A percentile compares a stretch with the other conserved stretches of the same genome.
These are phyloP conservation scores for Chrysocyon brachyurus DNA, from an alignment of 2,797 vertebrate species.

Conservation along the genomic window DNA sequence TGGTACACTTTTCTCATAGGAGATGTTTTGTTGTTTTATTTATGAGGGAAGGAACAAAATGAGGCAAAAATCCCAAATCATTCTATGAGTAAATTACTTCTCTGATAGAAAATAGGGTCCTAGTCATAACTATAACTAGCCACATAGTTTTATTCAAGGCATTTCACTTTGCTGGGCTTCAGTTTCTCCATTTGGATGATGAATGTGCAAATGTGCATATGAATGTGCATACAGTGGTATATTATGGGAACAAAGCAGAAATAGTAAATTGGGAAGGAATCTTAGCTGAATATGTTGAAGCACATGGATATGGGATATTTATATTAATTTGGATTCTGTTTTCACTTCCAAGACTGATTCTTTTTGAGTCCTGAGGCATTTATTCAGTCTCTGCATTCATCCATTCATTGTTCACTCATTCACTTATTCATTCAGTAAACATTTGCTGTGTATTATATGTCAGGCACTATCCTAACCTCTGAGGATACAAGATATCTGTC, in stretches of 20 bases:
- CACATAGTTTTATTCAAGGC: not conserved
- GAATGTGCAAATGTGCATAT: not conserved
- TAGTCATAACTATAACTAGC: not conserved
- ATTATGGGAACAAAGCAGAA: not conserved
- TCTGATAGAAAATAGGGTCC: not conserved
- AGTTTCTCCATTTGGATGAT: constrained; percentile 42
- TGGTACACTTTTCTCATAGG: not conserved
- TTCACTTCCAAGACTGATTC: not conserved
- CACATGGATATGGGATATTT: not conserved
- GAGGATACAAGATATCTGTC: not conserved
- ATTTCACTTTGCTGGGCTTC: constrained; percentile 1
- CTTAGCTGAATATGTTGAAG: not conserved
- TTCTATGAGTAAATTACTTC: not conserved
- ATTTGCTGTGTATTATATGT: not conserved
- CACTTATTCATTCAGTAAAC: not conserved
- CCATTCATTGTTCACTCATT: not conserved
- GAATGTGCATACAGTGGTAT: not conserved
- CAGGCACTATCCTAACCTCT: not conserved
- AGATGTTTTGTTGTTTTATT: constrained; percentile 49
- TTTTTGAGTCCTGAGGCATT: not conserved
- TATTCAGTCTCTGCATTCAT: not conserved
- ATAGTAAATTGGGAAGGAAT: not conserved
- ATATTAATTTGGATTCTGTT: not conserved
- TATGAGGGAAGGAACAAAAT: not conserved
- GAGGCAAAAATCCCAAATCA: not conserved